Base-by-base conservation (phyloP, 2,113 vertebrate genomes). In the Ceratotherium simum region DNA sequence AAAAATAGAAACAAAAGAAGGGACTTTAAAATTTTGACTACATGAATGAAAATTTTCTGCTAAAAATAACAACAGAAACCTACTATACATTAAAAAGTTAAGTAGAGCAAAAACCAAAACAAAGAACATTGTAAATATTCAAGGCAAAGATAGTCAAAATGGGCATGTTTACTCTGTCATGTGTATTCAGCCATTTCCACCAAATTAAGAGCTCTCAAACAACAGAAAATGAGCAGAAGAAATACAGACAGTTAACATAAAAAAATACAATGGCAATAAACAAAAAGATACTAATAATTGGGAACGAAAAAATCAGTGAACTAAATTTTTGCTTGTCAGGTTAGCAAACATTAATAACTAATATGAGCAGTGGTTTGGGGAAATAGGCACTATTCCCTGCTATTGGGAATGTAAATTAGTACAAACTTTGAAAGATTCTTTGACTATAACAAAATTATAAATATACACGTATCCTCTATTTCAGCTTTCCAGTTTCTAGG, bases 61-160 rank as follows among this genome's bases (percentile, higher is more conserved):
- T 80, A 25, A 58, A 92, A 95, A 10, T 83, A 78, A 72, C 18
- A 90, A 29, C 46, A 84, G 67, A 83, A 95, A 17, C 33, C 42
- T 29, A 62, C 7, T 51, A 5, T 76, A 56, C 58, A 73, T 81
- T 42, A 56, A 62, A 78, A 87, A 87, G 23, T 64, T 87, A 76
- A 96, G 36, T 11, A 39, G 39, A 62, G 64, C 33, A 51, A 36
- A 70, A 92, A 58, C 48, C 48, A 54, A 69, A 56, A 31, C 18
- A 56, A 23, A 79, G 72, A 6, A 23, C 6, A 14, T 13, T 11
- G 3, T 42, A 92, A 65, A 31, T 69, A 42, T 73, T 46, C 33
- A 56, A 36, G 65, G 36, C 51, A 8, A 11, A 64, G 69, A n/a
- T 33, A 3, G 20, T 39, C 56, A 51, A 16, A 31, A 54, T 1